These are phyloP conservation scores for Mnemiopsis leidyi DNA, from an alignment of 37 sponge, comb jelly and placozoan genomes.

Conservation along the genomic window DNA sequence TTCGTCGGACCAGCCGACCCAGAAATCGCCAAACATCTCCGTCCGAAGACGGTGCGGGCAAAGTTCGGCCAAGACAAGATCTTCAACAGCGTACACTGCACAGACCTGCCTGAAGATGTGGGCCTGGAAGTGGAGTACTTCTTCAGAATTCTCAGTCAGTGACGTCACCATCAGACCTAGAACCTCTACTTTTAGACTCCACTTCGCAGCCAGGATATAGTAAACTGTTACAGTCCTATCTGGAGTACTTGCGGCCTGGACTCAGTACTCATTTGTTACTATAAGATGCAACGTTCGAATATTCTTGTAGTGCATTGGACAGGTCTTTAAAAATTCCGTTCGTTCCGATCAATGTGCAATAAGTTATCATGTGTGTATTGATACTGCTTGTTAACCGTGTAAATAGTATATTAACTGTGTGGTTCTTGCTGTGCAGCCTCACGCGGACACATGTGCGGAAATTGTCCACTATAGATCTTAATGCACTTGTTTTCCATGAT, in stretches of 20 bases:
- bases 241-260: too few relatives aligned
- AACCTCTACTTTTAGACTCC: too few relatives aligned
- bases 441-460: too few relatives aligned
- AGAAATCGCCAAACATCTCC: slow-evolving; percentile 88
- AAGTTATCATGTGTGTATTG: not conserved
- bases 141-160: slow-evolving; percentile 65
- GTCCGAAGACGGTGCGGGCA: slow-evolving; percentile 88
- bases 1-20: slow-evolving; percentile 89
- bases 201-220: too few relatives aligned
- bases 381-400: not conserved
- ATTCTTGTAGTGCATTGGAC: not conserved
- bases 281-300: not conserved
- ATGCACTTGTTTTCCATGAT: too few relatives aligned
- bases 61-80: slow-evolving; percentile 90
- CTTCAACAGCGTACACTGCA: slow-evolving; percentile 92
- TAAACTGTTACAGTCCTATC: too few relatives aligned
- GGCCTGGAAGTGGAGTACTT: slow-evolving; percentile 74
- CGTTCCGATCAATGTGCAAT: not conserved
- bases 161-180: not conserved
- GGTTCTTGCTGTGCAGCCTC: too few relatives aligned
- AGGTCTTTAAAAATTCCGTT: not conserved
- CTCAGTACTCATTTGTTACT: not conserved
- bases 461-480: too few relatives aligned
- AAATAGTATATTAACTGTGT: not conserved
- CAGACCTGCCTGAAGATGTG: slow-evolving; percentile 92